phyloP scores from a whole-genome alignment of 2,113 vertebrate genomes.

The Spheniscus mendiculus region DNA sequence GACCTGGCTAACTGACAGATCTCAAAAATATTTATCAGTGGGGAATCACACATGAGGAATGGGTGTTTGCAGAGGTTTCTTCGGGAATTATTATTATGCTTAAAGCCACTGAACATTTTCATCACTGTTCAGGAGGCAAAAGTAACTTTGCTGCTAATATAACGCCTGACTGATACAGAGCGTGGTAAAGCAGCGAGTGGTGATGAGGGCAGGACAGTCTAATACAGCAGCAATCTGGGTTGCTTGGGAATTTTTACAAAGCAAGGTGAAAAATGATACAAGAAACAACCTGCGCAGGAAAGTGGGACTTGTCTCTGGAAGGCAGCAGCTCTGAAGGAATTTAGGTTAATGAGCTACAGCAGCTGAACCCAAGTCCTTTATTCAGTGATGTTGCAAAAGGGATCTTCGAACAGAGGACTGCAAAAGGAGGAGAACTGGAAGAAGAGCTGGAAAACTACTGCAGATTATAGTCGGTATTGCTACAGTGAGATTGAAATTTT shows the following conservation, averaged over 20 bases:
- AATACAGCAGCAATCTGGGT: background rate
- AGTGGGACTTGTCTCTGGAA: background rate
- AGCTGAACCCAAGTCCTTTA: background rate
- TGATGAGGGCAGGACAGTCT: background rate
- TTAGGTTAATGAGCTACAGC: conserved; percentile 17
- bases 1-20: background rate
- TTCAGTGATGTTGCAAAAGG: background rate
- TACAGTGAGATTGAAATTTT: background rate
- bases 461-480: background rate
- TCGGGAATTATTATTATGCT: background rate
- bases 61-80: background rate
- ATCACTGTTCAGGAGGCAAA: background rate
- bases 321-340: background rate
- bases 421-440: background rate
- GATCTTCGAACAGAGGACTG: background rate
- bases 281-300: background rate
- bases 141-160: background rate
- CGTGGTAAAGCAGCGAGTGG: background rate
- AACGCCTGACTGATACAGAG: background rate
- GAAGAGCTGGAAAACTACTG: background rate
- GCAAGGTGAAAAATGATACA: background rate
- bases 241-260: background rate
- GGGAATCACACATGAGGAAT: background rate
- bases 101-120: background rate
- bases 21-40: background rate